Base-by-base conservation (phyloP, 2,888 invertebrate genomes). In the Ariolimax columbianus region DNA sequence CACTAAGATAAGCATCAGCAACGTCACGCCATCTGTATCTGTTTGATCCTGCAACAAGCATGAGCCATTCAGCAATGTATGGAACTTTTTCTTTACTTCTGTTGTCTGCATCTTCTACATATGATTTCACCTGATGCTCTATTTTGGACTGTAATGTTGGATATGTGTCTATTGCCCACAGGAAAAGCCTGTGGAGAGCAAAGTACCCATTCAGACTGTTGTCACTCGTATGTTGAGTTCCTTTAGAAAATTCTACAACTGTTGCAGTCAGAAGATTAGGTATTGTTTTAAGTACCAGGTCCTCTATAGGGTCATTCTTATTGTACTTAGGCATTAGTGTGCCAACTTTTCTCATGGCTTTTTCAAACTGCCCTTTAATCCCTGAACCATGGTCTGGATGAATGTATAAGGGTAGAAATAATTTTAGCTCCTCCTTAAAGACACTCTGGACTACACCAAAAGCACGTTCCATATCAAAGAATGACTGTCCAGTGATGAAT, bases 1-100 rank as follows among this genome's bases (percentile, higher is more conserved):
- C 92, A 14, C 90, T 90, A 63, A 92, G 87, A 81, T 92, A 92
- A 0, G 91, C 91, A 23, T 88, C 88, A 3, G 89, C 90, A 1
- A 90, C 91, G 66, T 92, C 91, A n/a, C 87, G 87, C 92, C 92
- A 92, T 38, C 91, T 92, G 86, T 91, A 91, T 85, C 91, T 92
- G 81, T 88, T 87, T 4, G 91, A 91, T 0, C 88, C 91, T 0
- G 91, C 86, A 43, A 92, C 83, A 38, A 92, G 75, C 90, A 92
- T 91, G 0, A 91, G 84, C 91, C 91, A 90, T 84, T 92, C 91
- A 33, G 91, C 92, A 51, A 92, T 92, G 83, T 92, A 91, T 17
- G 91, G 92, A 86, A 91, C 91, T 9, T 89, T 89, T 59, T 89
- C 91, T 88, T 92, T 92, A 4, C 88, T 89, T 80, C 91, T 85